Base-by-base conservation (phyloP, 2,113 vertebrate genomes). In the Microcebus griseorufus region DNA sequence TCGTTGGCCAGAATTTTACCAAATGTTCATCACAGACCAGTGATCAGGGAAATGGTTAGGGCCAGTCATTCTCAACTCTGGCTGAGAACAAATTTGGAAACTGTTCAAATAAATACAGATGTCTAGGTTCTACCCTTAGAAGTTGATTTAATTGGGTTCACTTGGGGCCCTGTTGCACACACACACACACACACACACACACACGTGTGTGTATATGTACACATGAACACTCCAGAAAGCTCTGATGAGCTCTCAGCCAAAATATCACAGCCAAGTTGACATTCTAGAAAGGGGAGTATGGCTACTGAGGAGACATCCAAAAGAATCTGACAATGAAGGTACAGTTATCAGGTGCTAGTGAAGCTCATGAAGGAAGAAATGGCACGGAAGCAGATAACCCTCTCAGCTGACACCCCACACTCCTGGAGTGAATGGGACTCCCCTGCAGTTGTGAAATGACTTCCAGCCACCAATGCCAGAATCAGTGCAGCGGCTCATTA, bases 61-160 rank as follows among this genome's bases (percentile, higher is more conserved):
- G 39, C 32, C 51, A 93, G 58, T 4, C 42, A 80, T 11, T 95
- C 55, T 96, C 25, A 51, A 9, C n/a, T 89, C 65, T 91, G 81
- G 75, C 62, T 45, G 81, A 55, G 37, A 73, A 32, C 9, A 29
- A 86, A 48, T 13, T 45, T 9, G 27, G 25, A 11, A 79, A 10
- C 4, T 32, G 72, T 90, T 60, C 78, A 60, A 86, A 81, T 22
- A 53, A 29, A 45, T 45, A 39, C 29, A 73, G 22, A 34, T 39
- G 27, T n/a, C 29, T 67, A 65, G 4, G 9, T 79, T 92, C 39
- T 70, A 37, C n/a, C 29, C 39, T 82, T 83, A 34, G 34, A 82
- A 22, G 32, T 16, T 45, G 45, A 53, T 42, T 58, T 67, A 23
- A 10, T 1, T 73, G 70, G 55, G 45, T 58, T 83, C 18, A 9